Base-by-base conservation (phyloP, 2,888 invertebrate genomes). In the Nasonia oneida region DNA sequence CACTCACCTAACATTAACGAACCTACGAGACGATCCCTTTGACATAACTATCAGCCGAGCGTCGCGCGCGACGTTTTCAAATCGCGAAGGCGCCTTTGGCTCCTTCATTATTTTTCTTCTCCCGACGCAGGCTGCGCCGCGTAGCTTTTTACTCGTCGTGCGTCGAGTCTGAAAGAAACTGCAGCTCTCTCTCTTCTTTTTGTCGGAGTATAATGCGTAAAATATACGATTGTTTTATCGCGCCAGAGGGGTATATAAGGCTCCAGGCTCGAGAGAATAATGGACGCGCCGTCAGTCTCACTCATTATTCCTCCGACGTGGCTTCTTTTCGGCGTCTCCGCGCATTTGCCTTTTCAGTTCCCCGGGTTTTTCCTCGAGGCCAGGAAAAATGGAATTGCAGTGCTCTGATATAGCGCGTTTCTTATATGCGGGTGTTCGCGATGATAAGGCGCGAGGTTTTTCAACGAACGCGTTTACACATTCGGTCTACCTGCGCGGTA, bases 1-100 rank as follows among this genome's bases (percentile, higher is more conserved):
- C 53, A 37, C 4, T 4, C 37, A 29, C 37, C 37, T 37, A 39
- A 81, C 80, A 23, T 80, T 80, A 80, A 71, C 53, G 80, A 80
- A 57, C 53, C 53, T 79, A 50, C 23, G 8, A 47, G 61, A 42
- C 42, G 29, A 29, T 47, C 2, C 47, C 47, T 47, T 47, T 2
- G 47, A 47, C 10, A 42, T 47, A 12, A 47, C 12, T 12, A 47
- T 12, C 33, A 33, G 50, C 10, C n/a, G 18, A 67, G 42, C 67
- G 29, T 50, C 29, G 23, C 61, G 14, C 5, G 39, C 14, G 3
- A 50, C 64, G 29, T 64, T 67, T 50, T 75, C 18, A 33, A 61
- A 64, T 74, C 74, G 12, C 47, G n/a, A n/a, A 64, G 67, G 33
- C 15, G 50, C 70, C 12, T 73, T 37, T 71, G 15, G 29, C 53